A percentile compares a stretch with the other conserved stretches of the same genome.
Conservation (phyloP, 2,888 invertebrate species). For the Macrophya annulata region DNA sequence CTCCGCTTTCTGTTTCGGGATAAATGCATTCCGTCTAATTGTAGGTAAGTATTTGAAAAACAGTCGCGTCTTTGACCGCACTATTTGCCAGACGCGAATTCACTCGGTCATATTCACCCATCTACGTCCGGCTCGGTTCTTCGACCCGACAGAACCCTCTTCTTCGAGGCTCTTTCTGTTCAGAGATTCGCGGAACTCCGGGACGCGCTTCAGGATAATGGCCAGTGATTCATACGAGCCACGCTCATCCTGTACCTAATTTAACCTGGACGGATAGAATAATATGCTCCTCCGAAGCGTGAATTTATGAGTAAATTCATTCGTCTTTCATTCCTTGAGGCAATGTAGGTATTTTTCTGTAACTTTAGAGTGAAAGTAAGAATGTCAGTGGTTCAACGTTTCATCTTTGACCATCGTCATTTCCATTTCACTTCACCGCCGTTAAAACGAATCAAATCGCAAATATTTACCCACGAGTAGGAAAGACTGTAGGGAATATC, state of each 20-base stretch:
- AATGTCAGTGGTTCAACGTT: neutral
- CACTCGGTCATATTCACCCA: neutral
- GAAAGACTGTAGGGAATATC: neutral
- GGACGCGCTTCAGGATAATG: constrained; percentile 6
- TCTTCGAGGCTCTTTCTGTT: constrained; percentile 2
- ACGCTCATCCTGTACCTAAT: constrained; percentile 33
- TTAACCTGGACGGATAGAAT: neutral
- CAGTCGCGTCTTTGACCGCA: neutral
- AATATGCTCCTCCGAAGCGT: neutral
- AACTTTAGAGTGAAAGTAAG: neutral
- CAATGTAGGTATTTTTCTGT: neutral
- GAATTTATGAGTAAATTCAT: neutral
- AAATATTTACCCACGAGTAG: constrained; percentile 40
- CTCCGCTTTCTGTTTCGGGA: neutral
- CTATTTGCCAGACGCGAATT: neutral
- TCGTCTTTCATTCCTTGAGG: neutral
- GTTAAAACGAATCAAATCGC: constrained; percentile 46
- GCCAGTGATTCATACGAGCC: constrained; percentile 29
- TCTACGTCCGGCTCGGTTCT: constrained; percentile 10
- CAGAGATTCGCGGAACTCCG: constrained; percentile 8
- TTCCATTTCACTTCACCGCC: constrained; percentile 47
- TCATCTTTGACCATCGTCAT: constrained; percentile 10
- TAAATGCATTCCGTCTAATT: neutral
- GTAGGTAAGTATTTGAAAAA: neutral
- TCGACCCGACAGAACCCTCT: neutral